Percentiles rank a stretch among this genome's conserved stretches.
phyloP scores from a whole-genome alignment of 2,113 vertebrate genomes.

The Pampusana beccarii region DNA sequence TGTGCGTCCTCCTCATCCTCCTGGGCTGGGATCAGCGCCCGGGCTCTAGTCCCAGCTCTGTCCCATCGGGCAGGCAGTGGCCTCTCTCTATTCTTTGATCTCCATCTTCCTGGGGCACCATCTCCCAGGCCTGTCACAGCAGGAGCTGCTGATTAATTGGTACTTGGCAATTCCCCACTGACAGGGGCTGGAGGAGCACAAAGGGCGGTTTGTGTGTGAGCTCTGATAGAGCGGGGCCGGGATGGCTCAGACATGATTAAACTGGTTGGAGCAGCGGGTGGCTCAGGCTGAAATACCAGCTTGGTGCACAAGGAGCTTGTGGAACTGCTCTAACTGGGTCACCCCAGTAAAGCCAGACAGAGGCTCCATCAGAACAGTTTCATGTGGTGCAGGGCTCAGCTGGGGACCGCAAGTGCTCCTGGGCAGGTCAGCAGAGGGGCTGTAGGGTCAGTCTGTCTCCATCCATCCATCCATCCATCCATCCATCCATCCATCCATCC shows the following conservation, averaged over 20 bases:
- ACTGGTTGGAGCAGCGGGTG: neutral
- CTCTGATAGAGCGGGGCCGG: neutral
- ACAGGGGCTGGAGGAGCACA: slow-evolving; percentile 15
- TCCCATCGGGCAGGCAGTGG: neutral
- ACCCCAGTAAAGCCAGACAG: rapidly evolving
- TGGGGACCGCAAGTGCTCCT: neutral
- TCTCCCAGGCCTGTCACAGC: neutral
- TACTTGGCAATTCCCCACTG: neutral
- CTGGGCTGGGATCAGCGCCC: neutral
- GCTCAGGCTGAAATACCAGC: neutral
- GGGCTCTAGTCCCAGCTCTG: neutral
- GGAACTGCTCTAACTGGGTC: neutral
- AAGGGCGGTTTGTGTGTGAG: slow-evolving; percentile 9
- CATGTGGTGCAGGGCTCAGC: neutral
- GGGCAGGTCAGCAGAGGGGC: neutral
- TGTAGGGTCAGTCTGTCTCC: neutral
- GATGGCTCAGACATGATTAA: slow-evolving; percentile 18
- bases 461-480: neutral
- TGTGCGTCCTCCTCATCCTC: neutral
- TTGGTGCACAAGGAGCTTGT: rapidly evolving
- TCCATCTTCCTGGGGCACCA: neutral
- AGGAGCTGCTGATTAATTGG: neutral
- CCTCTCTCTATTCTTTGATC: neutral
- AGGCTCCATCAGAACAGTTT: neutral
- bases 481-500: neutral